Conservation (phyloP, 2,888 invertebrate genomes). For the Dasysyrphus tricinctus region DNA sequence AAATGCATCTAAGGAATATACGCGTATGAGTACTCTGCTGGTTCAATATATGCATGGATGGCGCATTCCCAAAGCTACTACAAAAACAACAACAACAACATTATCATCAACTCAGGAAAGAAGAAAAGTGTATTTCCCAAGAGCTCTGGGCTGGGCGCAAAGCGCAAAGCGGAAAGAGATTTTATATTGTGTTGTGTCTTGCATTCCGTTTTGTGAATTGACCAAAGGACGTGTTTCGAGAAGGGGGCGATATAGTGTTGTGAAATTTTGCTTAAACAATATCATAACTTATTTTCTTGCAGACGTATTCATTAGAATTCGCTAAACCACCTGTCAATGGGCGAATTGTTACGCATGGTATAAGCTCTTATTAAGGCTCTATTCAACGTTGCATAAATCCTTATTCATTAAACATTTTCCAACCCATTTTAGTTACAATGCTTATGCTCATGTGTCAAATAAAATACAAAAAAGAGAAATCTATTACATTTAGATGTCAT, state of each 20-base stretch:
- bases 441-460: no score
- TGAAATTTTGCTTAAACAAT: neutral
- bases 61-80: neutral
- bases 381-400: no score
- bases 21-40: constrained; percentile 35
- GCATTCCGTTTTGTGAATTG: constrained; percentile 61
- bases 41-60: constrained; percentile 23
- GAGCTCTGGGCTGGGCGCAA: constrained; percentile 38
- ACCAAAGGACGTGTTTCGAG: constrained; percentile 30
- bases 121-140: constrained; percentile 55
- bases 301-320: no score
- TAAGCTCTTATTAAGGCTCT: no score
- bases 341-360: no score
- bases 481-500: no score
- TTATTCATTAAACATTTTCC: no score
- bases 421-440: no score
- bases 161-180: constrained; percentile 67
- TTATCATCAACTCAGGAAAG: constrained; percentile 7
- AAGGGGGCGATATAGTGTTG: neutral
- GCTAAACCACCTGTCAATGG: no score
- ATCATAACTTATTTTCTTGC: no score
- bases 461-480: no score
- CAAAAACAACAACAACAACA: constrained; percentile 6
- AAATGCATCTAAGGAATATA: constrained; percentile 66
- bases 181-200: constrained; percentile 56